Evolutionary conservation across 1,140 invertebrate species (phyloP).

Genomic region (Sycophila sp.): DNA sequence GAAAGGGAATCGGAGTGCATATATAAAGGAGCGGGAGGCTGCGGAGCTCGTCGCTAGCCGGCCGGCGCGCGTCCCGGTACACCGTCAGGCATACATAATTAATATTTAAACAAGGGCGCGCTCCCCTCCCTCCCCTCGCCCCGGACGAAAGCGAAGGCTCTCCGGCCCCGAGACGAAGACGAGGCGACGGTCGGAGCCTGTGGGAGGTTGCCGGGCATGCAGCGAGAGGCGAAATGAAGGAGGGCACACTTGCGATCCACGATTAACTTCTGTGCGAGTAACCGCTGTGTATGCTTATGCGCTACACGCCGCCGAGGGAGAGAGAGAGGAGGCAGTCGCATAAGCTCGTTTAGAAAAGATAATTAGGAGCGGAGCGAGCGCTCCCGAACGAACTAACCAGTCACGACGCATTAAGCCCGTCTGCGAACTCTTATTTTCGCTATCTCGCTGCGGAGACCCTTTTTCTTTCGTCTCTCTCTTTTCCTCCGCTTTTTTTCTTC

Average conservation of each 20-base stretch:
- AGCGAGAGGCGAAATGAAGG: not conserved
- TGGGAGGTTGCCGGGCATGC: too few species aligned
- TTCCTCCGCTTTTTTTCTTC: too few species aligned
- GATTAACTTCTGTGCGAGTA: not conserved
- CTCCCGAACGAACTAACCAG: not conserved
- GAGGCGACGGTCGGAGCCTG: too few species aligned
- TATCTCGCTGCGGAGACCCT: slow-evolving; percentile 1
- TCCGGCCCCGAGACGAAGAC: too few species aligned
- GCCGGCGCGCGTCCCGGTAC: slow-evolving; percentile 44
- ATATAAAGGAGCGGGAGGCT: slow-evolving; percentile 53
- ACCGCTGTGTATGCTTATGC: not conserved
- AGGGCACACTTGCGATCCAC: not conserved
- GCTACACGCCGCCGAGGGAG: not conserved
- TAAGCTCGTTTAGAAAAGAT: slow-evolving; percentile 36
- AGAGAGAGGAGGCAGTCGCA: not conserved
- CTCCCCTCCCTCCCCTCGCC: not conserved
- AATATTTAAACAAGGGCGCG: slow-evolving; percentile 59
- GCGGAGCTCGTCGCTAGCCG: too few species aligned
- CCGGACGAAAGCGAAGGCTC: too few species aligned
- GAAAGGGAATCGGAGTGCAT: too few species aligned
- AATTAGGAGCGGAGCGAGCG: slow-evolving; percentile 24
- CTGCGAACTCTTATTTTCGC: slow-evolving; percentile 1
- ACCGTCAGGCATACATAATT: slow-evolving; percentile 61
- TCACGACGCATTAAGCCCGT: slow-evolving; percentile 24
- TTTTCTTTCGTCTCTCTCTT: too few species aligned